Evolutionary conservation across 1,140 invertebrate species (phyloP), one percentile per base, ranked within the genome.

Genomic region (Ceratoteleas bidentatus): DNA sequence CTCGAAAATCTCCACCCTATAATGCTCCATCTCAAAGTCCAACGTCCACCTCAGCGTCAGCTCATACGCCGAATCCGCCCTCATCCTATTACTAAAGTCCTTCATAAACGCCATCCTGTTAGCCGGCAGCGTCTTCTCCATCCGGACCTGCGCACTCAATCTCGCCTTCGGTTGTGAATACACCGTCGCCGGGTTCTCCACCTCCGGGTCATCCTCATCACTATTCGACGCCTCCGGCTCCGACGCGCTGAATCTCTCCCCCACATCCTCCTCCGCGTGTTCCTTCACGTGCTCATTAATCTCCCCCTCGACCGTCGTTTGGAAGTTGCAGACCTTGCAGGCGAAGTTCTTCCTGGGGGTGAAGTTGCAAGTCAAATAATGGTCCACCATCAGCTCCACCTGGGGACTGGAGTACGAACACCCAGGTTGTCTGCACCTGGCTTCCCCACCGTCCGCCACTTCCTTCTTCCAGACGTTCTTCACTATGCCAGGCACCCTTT

Each of bases 251-350:
- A 66, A 70, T 50, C 60, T 47, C 9, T 86, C 84, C 0, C n/a
- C 9, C 8, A 65, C 24, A 10, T 85, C 74, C 24, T 84, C 69
- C 0, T 32, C 6, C 0, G 56, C 8, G 68, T 92, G 58, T 15
- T 85, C 47, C 10, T 45, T 53, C 13, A 90, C 79, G 62, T 91
- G 90, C 3, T 79, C 54, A 10, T 69, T 54, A 6, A 89, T 85
- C 50, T 88, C 84, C 6, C 82, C 49, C 32, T 89, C 54, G 7
- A 24, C 24, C 36, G 53, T 38, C 14, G 84, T 76, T 32, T 74
- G 50, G 66, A 85, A 88, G 32, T 87, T 83, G 47, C 91, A 92
- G 36, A 90, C 83, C 76, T 86, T 89, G 68, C 91, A 92, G 0
- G 72, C 9, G 60, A 79, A 91, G 58, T 84, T 84, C 84, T 87